Base-by-base conservation (phyloP, 2,888 invertebrate genomes). In the Idaea aversata region DNA sequence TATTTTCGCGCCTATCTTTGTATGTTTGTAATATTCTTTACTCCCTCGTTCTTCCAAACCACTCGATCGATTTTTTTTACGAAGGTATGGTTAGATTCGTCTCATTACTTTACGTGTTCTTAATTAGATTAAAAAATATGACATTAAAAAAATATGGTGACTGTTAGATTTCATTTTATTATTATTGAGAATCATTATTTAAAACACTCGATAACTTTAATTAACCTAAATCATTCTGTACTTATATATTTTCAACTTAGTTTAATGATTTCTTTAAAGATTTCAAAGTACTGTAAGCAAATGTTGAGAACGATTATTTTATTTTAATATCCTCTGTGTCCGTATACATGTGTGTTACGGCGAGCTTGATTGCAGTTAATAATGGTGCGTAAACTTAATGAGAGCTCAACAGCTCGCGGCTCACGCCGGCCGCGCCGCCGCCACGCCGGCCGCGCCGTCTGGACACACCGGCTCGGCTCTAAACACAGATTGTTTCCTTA, bases 301-400 rank as follows among this genome's bases (percentile, higher is more conserved):
- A 25, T 25, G 25, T 25, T 25, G 25, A 25, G 25, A 25, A 25
- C 25, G 25, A 25, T 77, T 76, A 69, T 86, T 91, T 90, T 88
- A 90, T 89, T 87, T 86, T n/a, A n/a, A n/a, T 90, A 86, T 87
- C 86, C 86, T 83, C 74, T 80, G 78, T 81, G 80, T 84, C 81
- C 85, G 87, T 90, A 84, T 90, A 88, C 13, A 13, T 47, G 10
- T 47, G 10, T 47, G 47, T 47, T 88, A 90, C 87, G 88, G 88
- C 84, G 80, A 84, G 83, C 73, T 88, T 87, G 88, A 91, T 91
- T 91, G 85, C 77, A 80, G 77, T 82, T 91, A 90, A 91, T 90
- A 84, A 83, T 86, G 81, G 87, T 80, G 87, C 82, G 87, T 89
- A 90, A 88, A 90, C 80, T 78, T 91, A 91, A 92, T 91, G 82